These are phyloP conservation scores for Rhogogaster chlorosoma DNA, from an alignment of 2,888 invertebrate genomes.

Conservation along the genomic window DNA sequence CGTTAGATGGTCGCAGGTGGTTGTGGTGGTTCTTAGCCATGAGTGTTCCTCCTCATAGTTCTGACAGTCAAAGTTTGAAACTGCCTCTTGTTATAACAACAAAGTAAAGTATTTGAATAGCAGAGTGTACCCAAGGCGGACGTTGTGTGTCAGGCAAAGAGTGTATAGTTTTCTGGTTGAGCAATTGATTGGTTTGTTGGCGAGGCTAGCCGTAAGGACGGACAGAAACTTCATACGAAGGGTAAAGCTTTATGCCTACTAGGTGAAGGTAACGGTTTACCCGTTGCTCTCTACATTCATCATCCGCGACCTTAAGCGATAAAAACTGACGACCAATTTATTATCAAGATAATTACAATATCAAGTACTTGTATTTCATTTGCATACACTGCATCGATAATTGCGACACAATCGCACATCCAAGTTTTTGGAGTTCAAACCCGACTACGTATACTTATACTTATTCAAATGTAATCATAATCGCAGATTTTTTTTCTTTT, in stretches of 20 bases:
- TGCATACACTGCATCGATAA: slow-evolving; percentile 56
- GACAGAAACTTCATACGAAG: slow-evolving; percentile 54
- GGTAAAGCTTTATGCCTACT: slow-evolving; percentile 44
- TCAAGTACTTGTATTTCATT: slow-evolving; percentile 68
- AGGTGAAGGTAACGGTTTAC: slow-evolving; percentile 69
- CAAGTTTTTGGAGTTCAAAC: background rate
- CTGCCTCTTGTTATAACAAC: slow-evolving; percentile 46
- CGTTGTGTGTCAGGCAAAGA: slow-evolving; percentile 56
- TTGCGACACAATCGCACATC: background rate
- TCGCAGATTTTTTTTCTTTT: background rate
- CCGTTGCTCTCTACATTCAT: slow-evolving; percentile 72
- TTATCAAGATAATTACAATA: slow-evolving; percentile 75
- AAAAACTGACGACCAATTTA: slow-evolving; percentile 75
- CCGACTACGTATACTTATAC: background rate
- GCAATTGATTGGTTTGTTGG: slow-evolving; percentile 48
- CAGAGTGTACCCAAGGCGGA: slow-evolving; percentile 50
- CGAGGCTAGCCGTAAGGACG: slow-evolving; percentile 56
- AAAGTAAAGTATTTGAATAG: slow-evolving; percentile 49
- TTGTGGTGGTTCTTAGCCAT: background rate
- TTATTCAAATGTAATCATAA: background rate
- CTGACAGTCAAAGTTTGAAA: slow-evolving; percentile 37
- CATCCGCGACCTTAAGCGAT: slow-evolving; percentile 71
- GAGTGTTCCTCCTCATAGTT: slow-evolving; percentile 15
- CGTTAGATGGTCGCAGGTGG: background rate
- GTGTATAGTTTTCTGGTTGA: slow-evolving; percentile 46